Conservation (phyloP, 2,113 vertebrate species). For the Albula goreensis region DNA sequence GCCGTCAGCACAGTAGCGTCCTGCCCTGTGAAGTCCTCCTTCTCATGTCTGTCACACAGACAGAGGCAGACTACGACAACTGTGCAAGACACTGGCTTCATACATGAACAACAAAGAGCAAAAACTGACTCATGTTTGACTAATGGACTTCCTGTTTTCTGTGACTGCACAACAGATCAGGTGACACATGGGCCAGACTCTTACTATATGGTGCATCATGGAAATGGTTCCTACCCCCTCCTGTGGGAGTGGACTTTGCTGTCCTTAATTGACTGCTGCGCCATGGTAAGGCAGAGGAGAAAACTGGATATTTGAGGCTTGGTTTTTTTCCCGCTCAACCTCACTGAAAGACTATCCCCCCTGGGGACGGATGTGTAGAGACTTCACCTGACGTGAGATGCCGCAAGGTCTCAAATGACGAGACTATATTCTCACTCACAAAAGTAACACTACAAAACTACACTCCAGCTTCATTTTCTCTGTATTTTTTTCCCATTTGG, state of each 20-base stretch:
- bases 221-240: background rate
- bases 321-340: background rate
- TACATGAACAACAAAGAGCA: background rate
- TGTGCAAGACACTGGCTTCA: background rate
- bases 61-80: slow-evolving; percentile 40
- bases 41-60: slow-evolving; percentile 51
- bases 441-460: slow-evolving; percentile 56
- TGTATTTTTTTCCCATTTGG: slow-evolving; percentile 48
- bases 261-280: background rate
- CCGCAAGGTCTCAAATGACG: slow-evolving; percentile 33
- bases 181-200: slow-evolving; percentile 42
- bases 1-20: slow-evolving; percentile 61
- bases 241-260: background rate
- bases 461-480: slow-evolving; percentile 56
- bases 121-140: background rate
- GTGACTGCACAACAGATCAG: slow-evolving; percentile 50
- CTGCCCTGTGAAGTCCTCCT: slow-evolving; percentile 49
- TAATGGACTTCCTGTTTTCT: background rate
- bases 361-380: background rate
- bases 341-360: background rate
- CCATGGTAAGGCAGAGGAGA: background rate
- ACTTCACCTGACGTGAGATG: background rate
- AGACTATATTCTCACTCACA: slow-evolving; percentile 49
- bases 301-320: background rate
- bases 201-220: slow-evolving; percentile 18